Conservation (phyloP, 2,888 invertebrate genomes). For the Mycalesis mineus region DNA sequence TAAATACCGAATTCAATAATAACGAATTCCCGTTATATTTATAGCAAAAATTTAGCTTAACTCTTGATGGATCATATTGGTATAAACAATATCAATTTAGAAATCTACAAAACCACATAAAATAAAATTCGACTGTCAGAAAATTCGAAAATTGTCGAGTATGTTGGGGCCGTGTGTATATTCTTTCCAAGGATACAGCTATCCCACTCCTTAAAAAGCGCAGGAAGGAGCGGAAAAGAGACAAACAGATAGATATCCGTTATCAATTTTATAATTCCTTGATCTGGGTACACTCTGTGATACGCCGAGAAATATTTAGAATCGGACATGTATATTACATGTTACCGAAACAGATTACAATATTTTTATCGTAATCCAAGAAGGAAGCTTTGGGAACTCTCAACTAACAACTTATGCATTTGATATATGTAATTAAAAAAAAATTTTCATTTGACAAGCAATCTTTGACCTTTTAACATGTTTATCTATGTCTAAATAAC, state of each 20-base stretch:
- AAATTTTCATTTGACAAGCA: no score
- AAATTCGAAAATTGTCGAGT: neutral
- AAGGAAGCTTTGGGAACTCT: neutral
- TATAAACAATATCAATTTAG: no score
- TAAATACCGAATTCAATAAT: no score
- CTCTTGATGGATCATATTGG: no score
- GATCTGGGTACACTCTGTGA: constrained; percentile 12
- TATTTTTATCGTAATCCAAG: neutral
- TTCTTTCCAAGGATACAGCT: constrained; percentile 18
- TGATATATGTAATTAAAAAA: no score
- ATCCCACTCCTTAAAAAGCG: constrained; percentile 25
- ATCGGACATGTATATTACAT: neutral
- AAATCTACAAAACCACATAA: no score
- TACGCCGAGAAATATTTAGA: constrained; percentile 10
- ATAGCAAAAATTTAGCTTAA: no score
- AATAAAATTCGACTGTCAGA: no score
- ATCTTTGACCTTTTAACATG: no score
- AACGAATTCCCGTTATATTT: no score
- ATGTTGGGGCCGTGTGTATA: neutral
- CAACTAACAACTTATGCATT: no score
- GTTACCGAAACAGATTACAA: neutral
- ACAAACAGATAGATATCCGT: constrained; percentile 1
- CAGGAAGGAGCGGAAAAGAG: constrained; percentile 12
- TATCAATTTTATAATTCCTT: constrained; percentile 20
- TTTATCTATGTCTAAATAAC: no score